A percentile compares a stretch with the other conserved stretches of the same genome.
Evolutionary conservation across 2,113 vertebrate species (phyloP).

Genomic region (Cyanocitta stelleri): DNA sequence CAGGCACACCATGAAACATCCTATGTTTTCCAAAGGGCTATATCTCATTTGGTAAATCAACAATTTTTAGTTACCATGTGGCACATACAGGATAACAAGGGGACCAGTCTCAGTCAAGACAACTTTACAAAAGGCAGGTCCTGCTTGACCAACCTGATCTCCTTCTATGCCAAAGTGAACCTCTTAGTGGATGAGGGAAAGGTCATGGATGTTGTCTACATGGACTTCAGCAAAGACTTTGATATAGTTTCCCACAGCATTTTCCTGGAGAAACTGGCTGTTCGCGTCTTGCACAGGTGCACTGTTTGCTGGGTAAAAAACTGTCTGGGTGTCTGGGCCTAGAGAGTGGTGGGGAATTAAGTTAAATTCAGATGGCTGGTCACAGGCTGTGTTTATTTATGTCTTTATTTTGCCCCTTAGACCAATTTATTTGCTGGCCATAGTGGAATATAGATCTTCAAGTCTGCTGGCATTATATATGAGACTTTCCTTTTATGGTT

Average conservation of each 20-base stretch:
- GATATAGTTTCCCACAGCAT: neutral
- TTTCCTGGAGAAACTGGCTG: neutral
- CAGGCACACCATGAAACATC: neutral
- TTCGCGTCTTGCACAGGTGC: neutral
- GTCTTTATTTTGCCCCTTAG: neutral
- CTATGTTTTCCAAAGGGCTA: neutral
- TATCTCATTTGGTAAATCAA: neutral
- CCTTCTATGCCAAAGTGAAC: neutral
- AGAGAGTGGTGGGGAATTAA: neutral
- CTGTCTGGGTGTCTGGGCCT: neutral
- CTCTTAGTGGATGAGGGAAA: neutral
- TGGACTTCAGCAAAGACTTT: neutral
- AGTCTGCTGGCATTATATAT: neutral
- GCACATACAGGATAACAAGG: neutral
- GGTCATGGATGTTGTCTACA: fast-evolving
- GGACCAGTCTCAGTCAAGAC: no score
- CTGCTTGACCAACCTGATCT: neutral
- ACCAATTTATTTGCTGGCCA: neutral
- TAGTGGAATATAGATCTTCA: neutral
- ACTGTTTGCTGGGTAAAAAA: neutral
- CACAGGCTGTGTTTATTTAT: neutral
- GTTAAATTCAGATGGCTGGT: neutral
- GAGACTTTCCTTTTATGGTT: neutral
- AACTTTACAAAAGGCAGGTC: neutral
- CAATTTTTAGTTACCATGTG: neutral